Base-by-base conservation (phyloP, 2,888 invertebrate genomes). In the Drosophila kuntzei region DNA sequence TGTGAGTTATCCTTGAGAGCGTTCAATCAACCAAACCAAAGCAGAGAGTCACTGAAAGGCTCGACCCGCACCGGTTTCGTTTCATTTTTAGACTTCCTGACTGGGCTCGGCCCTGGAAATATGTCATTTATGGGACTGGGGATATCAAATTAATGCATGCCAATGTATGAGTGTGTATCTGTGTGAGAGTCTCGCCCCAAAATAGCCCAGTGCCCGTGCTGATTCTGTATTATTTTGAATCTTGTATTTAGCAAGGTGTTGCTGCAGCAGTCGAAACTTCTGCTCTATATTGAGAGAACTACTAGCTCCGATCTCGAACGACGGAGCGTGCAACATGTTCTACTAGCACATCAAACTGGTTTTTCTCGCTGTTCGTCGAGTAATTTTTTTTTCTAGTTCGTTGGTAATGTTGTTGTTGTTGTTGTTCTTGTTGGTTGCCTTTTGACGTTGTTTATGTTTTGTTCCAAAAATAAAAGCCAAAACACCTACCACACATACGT, bases 11-110 rank as follows among this genome's bases (percentile, higher is more conserved):
- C 85, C 85, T 89, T 85, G 85, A 85, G 77, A 53, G 67, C 79
- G 85, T 89, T 85, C 89, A 89, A 72, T 85, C 82, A 89, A 85
- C 71, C 55, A 25, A 89, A 85, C 71, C 55, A 25, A 29, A 29
- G 25, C 41, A 18, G 34, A 22, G 32, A 51, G 20, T 43, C 16
- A 34, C 53, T 39, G 47, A 83, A 86, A 86, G 87, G 80, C 80
- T 83, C 80, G 86, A 49, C 68, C 16, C 44, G 53, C 66, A 71
- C 76, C 79, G 76, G 76, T 76, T 74, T 36, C 7, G 32, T 46
- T 68, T 50, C 57, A 70, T 71, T 66, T 71, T 75, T 63, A 71
- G 62, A 85, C 88, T 81, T 81, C 81, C 81, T 81, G 87, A 74
- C 68, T 69, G 76, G 69, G 62, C 69, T 61, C 60, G 70, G 78